A percentile compares a stretch with the other conserved stretches of the same genome.
Conservation (phyloP, 2,888 invertebrate genomes). For the Agonopterix subpropinquella region DNA sequence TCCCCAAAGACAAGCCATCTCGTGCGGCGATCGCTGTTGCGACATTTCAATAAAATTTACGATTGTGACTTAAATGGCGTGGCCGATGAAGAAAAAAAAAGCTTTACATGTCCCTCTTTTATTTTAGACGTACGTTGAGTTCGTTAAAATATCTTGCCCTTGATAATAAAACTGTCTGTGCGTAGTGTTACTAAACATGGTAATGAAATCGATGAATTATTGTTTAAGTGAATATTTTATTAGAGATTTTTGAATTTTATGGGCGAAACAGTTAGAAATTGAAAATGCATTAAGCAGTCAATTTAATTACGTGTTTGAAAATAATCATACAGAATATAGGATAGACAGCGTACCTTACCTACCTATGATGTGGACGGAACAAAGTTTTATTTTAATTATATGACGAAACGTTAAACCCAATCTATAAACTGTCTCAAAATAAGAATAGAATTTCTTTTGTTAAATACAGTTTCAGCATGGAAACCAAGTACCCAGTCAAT, state of each 20-base stretch:
- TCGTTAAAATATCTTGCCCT: conserved; percentile 70
- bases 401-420: no score
- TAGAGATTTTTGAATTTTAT: no score
- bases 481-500: conserved; percentile 16
- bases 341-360: no score
- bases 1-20: conserved; percentile 71
- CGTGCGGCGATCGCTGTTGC: conserved; percentile 69
- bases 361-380: no score
- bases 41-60: conserved; percentile 76
- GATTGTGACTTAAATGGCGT: conserved; percentile 73
- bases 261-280: no score
- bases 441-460: no score
- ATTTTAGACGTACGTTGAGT: conserved; percentile 60
- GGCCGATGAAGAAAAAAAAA: conserved; percentile 62
- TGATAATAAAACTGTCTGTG: conserved; percentile 64
- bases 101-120: conserved; percentile 60
- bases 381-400: no score
- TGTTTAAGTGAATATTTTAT: conserved; percentile 12
- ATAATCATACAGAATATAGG: no score
- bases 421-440: no score
- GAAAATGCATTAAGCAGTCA: no score
- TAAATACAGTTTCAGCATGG: no score
- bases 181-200: conserved; percentile 47
- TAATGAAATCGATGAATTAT: conserved; percentile 51
- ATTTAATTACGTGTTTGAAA: no score